Conservation (phyloP, 2,113 vertebrate genomes). For the Thamnaconus septentrionalis region DNA sequence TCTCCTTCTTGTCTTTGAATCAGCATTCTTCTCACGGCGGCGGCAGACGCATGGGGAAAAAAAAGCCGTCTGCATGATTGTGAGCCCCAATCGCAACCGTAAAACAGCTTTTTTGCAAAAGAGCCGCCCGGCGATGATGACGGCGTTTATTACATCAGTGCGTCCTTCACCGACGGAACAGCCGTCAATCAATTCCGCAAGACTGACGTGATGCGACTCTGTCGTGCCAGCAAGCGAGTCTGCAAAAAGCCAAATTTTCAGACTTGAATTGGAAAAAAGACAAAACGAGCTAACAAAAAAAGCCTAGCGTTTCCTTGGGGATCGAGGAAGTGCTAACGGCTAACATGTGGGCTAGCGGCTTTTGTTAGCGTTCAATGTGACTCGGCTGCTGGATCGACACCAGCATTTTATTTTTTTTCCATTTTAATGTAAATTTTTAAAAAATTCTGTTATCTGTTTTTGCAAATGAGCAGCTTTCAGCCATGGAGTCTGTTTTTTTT, state of each 20-base stretch:
- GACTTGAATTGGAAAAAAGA: too few relatives aligned
- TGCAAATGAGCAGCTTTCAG: conserved; percentile 55
- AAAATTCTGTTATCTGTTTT: too few relatives aligned
- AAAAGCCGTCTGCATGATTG: conserved; percentile 25
- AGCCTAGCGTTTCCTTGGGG: too few relatives aligned
- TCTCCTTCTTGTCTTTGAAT: background rate
- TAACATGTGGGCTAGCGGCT: too few relatives aligned
- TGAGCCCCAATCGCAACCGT: conserved; percentile 21
- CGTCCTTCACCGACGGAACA: background rate
- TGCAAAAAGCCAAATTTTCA: background rate
- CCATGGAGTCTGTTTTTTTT: conserved; percentile 10
- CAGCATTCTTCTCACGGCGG: conserved; percentile 9
- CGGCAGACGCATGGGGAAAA: conserved; percentile 12
- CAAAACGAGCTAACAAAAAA: too few relatives aligned
- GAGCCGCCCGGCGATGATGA: too few relatives aligned
- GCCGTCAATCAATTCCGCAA: background rate
- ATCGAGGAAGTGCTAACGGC: too few relatives aligned
- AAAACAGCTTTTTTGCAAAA: conserved; percentile 19
- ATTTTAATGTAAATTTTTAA: too few relatives aligned
- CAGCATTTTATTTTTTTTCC: too few relatives aligned
- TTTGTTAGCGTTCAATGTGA: too few relatives aligned
- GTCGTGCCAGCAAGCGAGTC: background rate
- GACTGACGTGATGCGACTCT: too few relatives aligned
- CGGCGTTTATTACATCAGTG: conserved; percentile 1
- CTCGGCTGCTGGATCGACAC: too few relatives aligned